Conservation (phyloP, 2,797 vertebrate species). For the Cyclopterus lumpus region DNA sequence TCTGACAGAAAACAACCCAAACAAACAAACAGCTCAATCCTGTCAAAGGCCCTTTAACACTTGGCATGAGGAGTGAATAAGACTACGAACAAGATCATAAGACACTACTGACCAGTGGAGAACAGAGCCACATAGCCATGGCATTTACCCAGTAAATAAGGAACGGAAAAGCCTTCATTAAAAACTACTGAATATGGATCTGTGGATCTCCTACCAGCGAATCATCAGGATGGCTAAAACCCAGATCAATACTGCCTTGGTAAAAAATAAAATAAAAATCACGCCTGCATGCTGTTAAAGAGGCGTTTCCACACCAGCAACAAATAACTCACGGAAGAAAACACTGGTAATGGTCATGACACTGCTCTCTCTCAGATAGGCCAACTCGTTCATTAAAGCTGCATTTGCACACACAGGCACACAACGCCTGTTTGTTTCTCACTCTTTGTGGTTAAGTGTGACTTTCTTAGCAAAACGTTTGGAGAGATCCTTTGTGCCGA, state of each 20-base stretch:
- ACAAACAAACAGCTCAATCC: slow-evolving; percentile 59
- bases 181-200: slow-evolving; percentile 29
- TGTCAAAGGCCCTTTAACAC: slow-evolving; percentile 66
- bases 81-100: slow-evolving; percentile 40
- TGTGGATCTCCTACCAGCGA: slow-evolving; percentile 36
- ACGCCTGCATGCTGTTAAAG: slow-evolving; percentile 40
- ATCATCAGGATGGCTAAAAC: slow-evolving; percentile 18
- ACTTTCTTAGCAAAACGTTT: background rate
- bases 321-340: slow-evolving; percentile 21
- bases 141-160: slow-evolving; percentile 19
- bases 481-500: background rate
- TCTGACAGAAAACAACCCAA: slow-evolving; percentile 47
- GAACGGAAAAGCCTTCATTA: slow-evolving; percentile 27
- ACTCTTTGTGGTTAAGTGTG: slow-evolving; percentile 20
- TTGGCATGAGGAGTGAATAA: slow-evolving; percentile 62
- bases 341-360: slow-evolving; percentile 35
- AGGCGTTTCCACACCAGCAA: slow-evolving; percentile 30
- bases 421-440: slow-evolving; percentile 21
- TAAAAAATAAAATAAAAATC: background rate
- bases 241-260: background rate
- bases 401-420: slow-evolving; percentile 34
- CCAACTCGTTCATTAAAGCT: slow-evolving; percentile 42
- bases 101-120: slow-evolving; percentile 52
- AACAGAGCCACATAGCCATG: slow-evolving; percentile 37
- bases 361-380: slow-evolving; percentile 23